Evolutionary conservation across 2,888 invertebrate species (phyloP).

Genomic region (Mesorhabditis spiculigera): DNA sequence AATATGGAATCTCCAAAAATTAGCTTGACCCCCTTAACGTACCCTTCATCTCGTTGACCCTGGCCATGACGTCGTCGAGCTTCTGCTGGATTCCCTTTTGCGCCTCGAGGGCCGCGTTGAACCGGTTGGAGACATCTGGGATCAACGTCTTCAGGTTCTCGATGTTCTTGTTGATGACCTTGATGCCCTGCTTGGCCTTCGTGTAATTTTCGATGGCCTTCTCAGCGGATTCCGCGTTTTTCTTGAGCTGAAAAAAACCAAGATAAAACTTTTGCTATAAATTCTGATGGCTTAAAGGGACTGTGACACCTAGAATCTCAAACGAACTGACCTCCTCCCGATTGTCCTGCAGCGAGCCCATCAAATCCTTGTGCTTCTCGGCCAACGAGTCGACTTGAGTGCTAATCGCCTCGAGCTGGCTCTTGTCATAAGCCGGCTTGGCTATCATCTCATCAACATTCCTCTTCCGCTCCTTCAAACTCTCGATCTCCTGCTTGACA

Average conservation of each 20-base stretch:
- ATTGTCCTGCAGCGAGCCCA: constrained; percentile 18
- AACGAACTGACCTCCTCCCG: constrained; percentile 16
- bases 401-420: constrained; percentile 25
- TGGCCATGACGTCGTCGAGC: background rate
- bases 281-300: background rate
- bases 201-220: constrained; percentile 21
- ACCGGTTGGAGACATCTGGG: constrained; percentile 12
- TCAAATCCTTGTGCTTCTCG: constrained; percentile 19
- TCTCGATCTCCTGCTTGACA: constrained; percentile 21
- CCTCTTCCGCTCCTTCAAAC: constrained; percentile 29
- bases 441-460: constrained; percentile 17
- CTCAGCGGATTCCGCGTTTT: constrained; percentile 21
- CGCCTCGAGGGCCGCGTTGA: constrained; percentile 13
- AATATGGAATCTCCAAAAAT: too few species aligned
- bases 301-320: background rate
- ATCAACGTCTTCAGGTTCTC: constrained; percentile 10
- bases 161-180: constrained; percentile 24
- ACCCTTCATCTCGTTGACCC: background rate
- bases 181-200: constrained; percentile 27
- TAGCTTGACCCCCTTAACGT: too few species aligned
- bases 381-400: constrained; percentile 25
- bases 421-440: constrained; percentile 19
- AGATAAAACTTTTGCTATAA: too few species aligned
- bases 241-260: constrained; percentile 3
- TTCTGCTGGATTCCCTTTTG: constrained; percentile 10